These are phyloP conservation scores for Pygmarrhopalites habei DNA, from an alignment of 1,140 invertebrate species.

Conservation along the genomic window DNA sequence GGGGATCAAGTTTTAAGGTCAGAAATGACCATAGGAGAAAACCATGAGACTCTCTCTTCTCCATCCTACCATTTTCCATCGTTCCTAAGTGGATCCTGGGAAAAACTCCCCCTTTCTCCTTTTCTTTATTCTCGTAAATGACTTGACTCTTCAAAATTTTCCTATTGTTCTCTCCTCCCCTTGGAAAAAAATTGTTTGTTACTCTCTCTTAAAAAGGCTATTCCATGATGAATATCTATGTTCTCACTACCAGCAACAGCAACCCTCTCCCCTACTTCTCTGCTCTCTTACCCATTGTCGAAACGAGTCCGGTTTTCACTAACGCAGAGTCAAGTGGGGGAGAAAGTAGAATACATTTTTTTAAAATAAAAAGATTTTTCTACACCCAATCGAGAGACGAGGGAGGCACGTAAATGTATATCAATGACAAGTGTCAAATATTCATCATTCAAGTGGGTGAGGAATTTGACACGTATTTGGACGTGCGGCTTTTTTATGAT, in stretches of 20 bases:
- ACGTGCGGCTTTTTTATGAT: background rate
- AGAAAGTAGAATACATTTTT: background rate
- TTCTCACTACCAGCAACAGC: too few relatives aligned
- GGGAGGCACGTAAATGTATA: background rate
- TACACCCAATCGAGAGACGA: background rate
- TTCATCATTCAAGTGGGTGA: constrained; percentile 2
- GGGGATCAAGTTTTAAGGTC: constrained; percentile 1
- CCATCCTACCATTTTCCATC: too few relatives aligned
- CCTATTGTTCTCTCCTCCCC: background rate
- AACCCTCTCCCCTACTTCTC: too few relatives aligned
- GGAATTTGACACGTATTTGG: constrained; percentile 3
- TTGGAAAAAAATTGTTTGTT: too few relatives aligned
- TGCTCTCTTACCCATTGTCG: background rate
- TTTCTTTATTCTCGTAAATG: background rate
- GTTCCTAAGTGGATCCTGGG: background rate
- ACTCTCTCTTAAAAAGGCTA: too few relatives aligned
- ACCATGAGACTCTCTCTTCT: too few relatives aligned
- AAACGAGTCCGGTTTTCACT: background rate
- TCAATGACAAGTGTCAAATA: background rate
- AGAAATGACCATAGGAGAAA: background rate
- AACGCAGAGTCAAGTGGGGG: background rate
- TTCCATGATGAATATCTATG: too few relatives aligned
- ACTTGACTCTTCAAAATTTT: background rate
- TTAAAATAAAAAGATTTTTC: background rate
- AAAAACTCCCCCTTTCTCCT: background rate